Conservation (phyloP, 2,888 invertebrate species). For the Cheilosia urbana region DNA sequence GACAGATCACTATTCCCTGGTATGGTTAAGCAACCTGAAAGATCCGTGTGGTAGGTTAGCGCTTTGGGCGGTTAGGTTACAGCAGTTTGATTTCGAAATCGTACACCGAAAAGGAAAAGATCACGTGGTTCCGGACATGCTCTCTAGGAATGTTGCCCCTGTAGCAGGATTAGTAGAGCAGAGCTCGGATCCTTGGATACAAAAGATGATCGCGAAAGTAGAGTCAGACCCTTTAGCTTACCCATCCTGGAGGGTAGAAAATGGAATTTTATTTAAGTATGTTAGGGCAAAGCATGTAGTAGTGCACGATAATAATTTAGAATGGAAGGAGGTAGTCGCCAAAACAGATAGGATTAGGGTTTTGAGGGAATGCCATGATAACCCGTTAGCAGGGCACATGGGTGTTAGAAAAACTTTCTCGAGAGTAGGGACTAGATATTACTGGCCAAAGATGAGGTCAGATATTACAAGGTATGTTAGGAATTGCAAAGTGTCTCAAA, state of each 20-base stretch:
- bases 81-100: constrained; percentile 38
- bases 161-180: background rate
- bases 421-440: constrained; percentile 5
- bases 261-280: background rate
- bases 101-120: constrained; percentile 39
- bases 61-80: no score
- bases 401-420: constrained; percentile 23
- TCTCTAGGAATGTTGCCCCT: background rate
- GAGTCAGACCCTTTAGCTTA: background rate
- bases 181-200: background rate
- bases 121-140: constrained; percentile 28
- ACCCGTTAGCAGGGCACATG: constrained; percentile 9
- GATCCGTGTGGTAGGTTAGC: constrained; percentile 50
- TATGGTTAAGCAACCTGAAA: constrained; percentile 57
- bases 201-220: background rate
- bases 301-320: background rate
- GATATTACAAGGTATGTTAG: constrained; percentile 21
- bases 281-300: background rate
- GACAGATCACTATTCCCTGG: constrained; percentile 25
- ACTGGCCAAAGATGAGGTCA: constrained; percentile 32
- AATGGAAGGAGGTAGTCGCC: no score
- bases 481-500: constrained; percentile 24
- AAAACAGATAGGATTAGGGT: no score
- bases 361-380: no score
- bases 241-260: background rate